Base-by-base conservation (phyloP, 2,113 vertebrate species). In the Indri indri region DNA sequence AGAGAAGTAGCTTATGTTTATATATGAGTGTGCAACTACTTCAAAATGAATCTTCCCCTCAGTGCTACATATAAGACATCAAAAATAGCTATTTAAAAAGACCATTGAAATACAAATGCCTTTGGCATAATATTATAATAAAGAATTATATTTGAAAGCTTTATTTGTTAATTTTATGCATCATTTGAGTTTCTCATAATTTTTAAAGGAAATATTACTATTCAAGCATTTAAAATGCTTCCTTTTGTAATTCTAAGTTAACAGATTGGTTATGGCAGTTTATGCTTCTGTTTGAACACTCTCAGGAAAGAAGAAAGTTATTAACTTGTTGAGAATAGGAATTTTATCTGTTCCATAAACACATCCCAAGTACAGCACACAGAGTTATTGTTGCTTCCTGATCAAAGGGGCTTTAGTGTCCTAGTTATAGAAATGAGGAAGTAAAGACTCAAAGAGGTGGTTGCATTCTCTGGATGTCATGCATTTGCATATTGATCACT, bases 151-250 rank as follows among this genome's bases (percentile, higher is more conserved):
- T 65, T 96, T 94, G 94, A 89, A 86, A 76, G 23, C 32, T 92
- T 97, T 45, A 90, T 89, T 95, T 93, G 45, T 96, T 87, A 65
- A 91, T 95, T 92, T 93, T 90, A 96, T 95, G 70, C 87, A 93
- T 83, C 80, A 71, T 90, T 97, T 94, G 79, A 93, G 30, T 95
- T 79, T 90, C 83, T 94, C 32, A 45, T 90, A 47, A 61, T 81
- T 94, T 66, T 91, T 76, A 93, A 68, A 81, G 63, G 13, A 94
- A 97, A 71, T 79, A 71, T 18, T 94, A 74, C 17, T 90, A 80
- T 88, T 95, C 57, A 47, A 61, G 84, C 54, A 79, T 88, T 93
- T 71, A 93, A 96, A 87, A 91, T 14, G 12, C 45, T 91, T 93
- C 20, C 47, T 90, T 81, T 95, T 97, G 30, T 91, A 86, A 65